These are phyloP conservation scores for Panurus biarmicus DNA, from an alignment of 2,113 vertebrate species.

Conservation along the genomic window DNA sequence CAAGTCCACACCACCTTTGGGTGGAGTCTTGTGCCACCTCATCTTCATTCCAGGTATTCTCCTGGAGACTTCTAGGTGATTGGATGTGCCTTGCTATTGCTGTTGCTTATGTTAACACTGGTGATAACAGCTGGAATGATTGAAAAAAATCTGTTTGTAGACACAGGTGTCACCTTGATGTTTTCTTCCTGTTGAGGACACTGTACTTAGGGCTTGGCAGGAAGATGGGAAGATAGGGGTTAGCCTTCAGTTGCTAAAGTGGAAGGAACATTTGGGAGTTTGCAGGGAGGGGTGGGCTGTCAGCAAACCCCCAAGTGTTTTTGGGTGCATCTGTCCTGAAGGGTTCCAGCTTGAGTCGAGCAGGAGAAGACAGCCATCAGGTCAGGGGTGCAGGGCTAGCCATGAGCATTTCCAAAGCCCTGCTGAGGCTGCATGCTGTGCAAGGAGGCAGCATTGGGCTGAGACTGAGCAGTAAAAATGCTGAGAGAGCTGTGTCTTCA, in stretches of 20 bases:
- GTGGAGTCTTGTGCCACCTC: neutral
- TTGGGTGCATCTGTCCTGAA: neutral
- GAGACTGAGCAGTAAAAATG: neutral
- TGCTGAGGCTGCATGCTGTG: neutral
- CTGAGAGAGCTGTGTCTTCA: neutral
- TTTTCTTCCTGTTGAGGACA: neutral
- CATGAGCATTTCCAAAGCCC: neutral
- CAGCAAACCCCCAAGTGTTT: neutral
- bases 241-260: too few species aligned
- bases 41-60: neutral
- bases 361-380: neutral
- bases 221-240: neutral
- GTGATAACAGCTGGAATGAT: neutral
- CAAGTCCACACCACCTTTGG: neutral
- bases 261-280: neutral
- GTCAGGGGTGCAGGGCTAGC: neutral
- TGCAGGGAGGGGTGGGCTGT: fast-evolving
- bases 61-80: neutral
- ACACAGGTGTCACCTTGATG: neutral
- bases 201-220: neutral
- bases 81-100: neutral
- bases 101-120: neutral
- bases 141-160: neutral
- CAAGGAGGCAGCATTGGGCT: neutral
- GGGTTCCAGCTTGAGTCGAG: neutral